Evolutionary conservation across 2,888 invertebrate species (phyloP), one percentile per base, ranked within the genome.

Genomic region (Nudaria mundana): DNA sequence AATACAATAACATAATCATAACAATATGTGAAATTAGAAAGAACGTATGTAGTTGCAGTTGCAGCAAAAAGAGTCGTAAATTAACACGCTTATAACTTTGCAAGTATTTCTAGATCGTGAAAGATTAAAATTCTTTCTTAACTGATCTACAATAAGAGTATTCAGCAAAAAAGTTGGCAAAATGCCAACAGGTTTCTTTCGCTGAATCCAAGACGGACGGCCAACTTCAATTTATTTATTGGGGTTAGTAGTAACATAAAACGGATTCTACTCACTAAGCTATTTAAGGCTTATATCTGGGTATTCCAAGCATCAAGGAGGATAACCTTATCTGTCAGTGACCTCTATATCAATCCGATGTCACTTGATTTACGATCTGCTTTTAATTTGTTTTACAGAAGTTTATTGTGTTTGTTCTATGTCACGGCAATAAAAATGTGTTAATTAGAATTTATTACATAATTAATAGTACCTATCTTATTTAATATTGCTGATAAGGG

Each of bases 171-270:
- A 77, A 74, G 66, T 63, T 76, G 78, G 77, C 66, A 20, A 31
- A 37, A 37, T 48, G 63, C 80, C 80, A 81, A 73, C 77, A 71
- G 71, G 79, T 81, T 47, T 78, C 67, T 68, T 70, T 72, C 66
- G 54, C 55, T 63, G 66, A 71, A 72, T 60, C 51, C 62, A 67
- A 74, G 70, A 74, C 65, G 63, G 61, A 64, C 64, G 63, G 55
- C 53, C 55, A 63, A 61, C 71, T 72, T 64, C 63, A 69, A 73
- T 76, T 63, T 63, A 75, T 78, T 74, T 76, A 80, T 77, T 68
- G 66, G 54, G 76, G 74, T 66, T 74, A 71, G 63, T 62, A 65
- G 66, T 69, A 68, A 71, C 73, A 66, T 61, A 63, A 57, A 66
- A 63, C 40, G 52, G 48, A 63, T 44, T 49, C 58, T 58, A 48